Base-by-base conservation (phyloP, 1,140 invertebrate species). In the Chymomyza costata region DNA sequence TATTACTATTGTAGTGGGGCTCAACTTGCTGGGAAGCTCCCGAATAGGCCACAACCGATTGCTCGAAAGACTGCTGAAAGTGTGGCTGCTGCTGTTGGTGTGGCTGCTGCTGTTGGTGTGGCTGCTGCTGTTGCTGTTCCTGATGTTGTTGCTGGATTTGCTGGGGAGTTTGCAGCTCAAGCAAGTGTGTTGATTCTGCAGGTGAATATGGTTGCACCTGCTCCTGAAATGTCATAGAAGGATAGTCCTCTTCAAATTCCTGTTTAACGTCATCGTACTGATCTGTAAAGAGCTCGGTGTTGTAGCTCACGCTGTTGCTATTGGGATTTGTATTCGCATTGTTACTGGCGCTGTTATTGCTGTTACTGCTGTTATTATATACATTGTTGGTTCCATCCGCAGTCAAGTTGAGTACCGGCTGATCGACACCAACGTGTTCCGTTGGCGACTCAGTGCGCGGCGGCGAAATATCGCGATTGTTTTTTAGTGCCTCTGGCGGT, bases 251-350 rank as follows among this genome's bases (percentile, higher is more conserved):
- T 11, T 80, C 73, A 17, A 73, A 78, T 34, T 78, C 73, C 21
- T 80, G 73, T 30, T 78, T 78, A 13, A 80, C 65, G 16, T 78
- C 78, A 11, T 82, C 78, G 17, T 82, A 82, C 39, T 82, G 66
- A 55, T 82, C 78, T 7, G 66, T 78, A 11, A 82, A 82, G n/a
- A 82, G 45, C 56, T 82, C 78, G 5, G 78, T 73, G 58, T 49
- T 82, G 30, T 80, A 82, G 44, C 60, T 60, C 35, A 73, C 47
- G 0, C 41, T 54, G 19, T 40, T 54, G 41, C 40, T 68, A 34
- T 59, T 60, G 46, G n/a, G n/a, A n/a, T n/a, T n/a, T n/a, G n/a
- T n/a, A n/a, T n/a, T n/a, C n/a, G n/a, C n/a, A n/a, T 54, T 65
- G 25, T 49, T 62, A 41, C 45, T 55, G 31, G 6, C 15, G 38